phyloP scores from a whole-genome alignment of 2,888 invertebrate species.

The Aporophyla nigra region DNA sequence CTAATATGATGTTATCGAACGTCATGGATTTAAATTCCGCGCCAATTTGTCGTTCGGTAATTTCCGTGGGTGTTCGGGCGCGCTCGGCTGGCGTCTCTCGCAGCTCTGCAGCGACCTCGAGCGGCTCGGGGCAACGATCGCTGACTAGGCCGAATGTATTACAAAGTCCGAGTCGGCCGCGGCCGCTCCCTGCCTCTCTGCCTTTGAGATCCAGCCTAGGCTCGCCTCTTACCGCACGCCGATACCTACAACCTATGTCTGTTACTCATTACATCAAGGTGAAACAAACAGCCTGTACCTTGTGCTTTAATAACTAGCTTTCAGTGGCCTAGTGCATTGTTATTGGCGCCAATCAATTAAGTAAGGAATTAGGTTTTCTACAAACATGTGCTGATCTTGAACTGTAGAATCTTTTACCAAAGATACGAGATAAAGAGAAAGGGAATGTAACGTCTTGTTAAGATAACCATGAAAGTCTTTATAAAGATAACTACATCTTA shows the following conservation, averaged over 20 bases:
- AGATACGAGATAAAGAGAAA: constrained; percentile 34
- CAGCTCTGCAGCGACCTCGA: constrained; percentile 83
- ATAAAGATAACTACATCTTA: constrained; percentile 11
- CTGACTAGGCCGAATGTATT: constrained; percentile 90
- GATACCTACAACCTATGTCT: constrained; percentile 82
- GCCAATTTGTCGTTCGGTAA: constrained; percentile 75
- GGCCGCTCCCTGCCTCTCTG: constrained; percentile 89
- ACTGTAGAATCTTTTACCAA: constrained; percentile 28
- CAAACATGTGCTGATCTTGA: constrained; percentile 22
- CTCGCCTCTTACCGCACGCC: constrained; percentile 86
- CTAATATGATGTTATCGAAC: constrained; percentile 33
- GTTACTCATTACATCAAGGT: constrained; percentile 87
- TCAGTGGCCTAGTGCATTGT: constrained; percentile 61
- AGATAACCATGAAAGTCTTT: constrained; percentile 25
- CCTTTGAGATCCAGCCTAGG: constrained; percentile 88
- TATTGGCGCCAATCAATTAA: constrained; percentile 51
- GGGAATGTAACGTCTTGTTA: constrained; percentile 8
- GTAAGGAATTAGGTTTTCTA: constrained; percentile 28
- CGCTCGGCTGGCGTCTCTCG: constrained; percentile 70
- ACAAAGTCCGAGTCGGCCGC: constrained; percentile 89
- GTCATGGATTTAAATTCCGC: constrained; percentile 72
- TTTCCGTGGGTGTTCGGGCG: constrained; percentile 81
- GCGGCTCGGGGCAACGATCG: constrained; percentile 88
- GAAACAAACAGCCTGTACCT: constrained; percentile 79
- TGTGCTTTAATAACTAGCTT: constrained; percentile 66